Conservation (phyloP, 2,888 invertebrate species). For the Catonia carolina region DNA sequence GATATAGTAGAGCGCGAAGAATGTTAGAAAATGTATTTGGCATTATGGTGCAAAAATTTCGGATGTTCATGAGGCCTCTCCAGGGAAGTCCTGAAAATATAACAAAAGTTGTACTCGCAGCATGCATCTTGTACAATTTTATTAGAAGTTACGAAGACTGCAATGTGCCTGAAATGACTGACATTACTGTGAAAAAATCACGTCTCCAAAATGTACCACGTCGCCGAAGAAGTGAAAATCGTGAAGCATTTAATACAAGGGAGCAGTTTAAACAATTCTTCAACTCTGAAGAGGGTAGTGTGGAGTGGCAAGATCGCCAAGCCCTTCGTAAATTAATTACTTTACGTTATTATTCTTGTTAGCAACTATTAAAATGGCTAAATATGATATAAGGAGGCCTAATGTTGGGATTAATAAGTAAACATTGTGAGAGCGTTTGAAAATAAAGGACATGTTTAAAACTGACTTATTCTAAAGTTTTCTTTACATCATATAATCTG, state of each 20-base stretch:
- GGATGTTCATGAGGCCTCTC: slow-evolving; percentile 13
- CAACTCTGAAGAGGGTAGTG: slow-evolving; percentile 13
- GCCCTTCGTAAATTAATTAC: slow-evolving; percentile 9
- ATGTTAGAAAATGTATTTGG: slow-evolving; percentile 24
- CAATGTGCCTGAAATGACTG: slow-evolving; percentile 8
- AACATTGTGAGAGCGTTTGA: too few species aligned
- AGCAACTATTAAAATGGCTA: slow-evolving; percentile 1
- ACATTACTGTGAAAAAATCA: slow-evolving; percentile 9
- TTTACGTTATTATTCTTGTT: neutral
- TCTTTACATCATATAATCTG: too few species aligned
- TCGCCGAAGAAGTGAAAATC: slow-evolving; percentile 5
- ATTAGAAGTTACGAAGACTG: slow-evolving; percentile 8
- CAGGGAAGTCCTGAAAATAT: slow-evolving; percentile 14
- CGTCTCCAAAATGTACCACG: slow-evolving; percentile 7
- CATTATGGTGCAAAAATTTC: slow-evolving; percentile 19
- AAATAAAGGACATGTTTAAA: too few species aligned
- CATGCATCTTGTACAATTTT: slow-evolving; percentile 12
- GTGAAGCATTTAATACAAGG: slow-evolving; percentile 13
- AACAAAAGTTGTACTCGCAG: slow-evolving; percentile 8
- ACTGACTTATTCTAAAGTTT: too few species aligned
- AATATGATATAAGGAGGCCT: slow-evolving; percentile 9
- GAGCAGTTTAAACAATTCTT: slow-evolving; percentile 14
- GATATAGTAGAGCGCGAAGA: slow-evolving; percentile 19
- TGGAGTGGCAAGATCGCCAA: slow-evolving; percentile 13
- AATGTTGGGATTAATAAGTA: too few species aligned